These are phyloP conservation scores for Pandemis cinnamomeana DNA, from an alignment of 2,888 invertebrate genomes.

Conservation along the genomic window DNA sequence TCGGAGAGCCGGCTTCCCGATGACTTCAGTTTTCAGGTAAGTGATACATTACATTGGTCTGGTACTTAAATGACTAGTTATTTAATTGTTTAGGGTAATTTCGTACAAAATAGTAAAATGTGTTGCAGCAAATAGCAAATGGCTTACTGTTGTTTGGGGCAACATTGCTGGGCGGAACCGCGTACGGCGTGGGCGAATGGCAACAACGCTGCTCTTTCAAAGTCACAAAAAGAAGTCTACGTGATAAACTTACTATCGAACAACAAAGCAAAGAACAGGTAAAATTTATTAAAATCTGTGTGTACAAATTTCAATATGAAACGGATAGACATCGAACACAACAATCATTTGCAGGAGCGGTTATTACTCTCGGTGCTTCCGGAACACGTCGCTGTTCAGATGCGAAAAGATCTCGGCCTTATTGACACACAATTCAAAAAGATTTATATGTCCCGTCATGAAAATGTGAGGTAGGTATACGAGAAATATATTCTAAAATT, in stretches of 20 bases:
- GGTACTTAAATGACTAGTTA: background rate
- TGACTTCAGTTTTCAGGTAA: slow-evolving; percentile 73
- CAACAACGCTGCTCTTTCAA: slow-evolving; percentile 95
- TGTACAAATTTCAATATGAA: background rate
- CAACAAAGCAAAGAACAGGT: slow-evolving; percentile 97
- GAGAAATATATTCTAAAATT: background rate
- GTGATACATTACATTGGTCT: slow-evolving; percentile 15
- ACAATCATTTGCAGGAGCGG: slow-evolving; percentile 88
- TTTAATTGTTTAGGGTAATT: slow-evolving; percentile 3
- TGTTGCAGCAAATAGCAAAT: slow-evolving; percentile 88
- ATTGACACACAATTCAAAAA: slow-evolving; percentile 98
- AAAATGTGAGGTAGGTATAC: slow-evolving; percentile 93
- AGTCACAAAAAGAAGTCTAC: slow-evolving; percentile 95
- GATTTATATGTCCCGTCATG: slow-evolving; percentile 98
- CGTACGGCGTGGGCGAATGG: slow-evolving; percentile 89
- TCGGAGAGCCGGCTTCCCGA: slow-evolving; percentile 65
- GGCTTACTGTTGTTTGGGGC: slow-evolving; percentile 88
- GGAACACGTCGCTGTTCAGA: slow-evolving; percentile 98
- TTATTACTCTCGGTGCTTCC: slow-evolving; percentile 96
- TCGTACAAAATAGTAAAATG: slow-evolving; percentile 42
- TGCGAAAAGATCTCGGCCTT: slow-evolving; percentile 96
- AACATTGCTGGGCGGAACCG: slow-evolving; percentile 87
- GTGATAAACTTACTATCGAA: slow-evolving; percentile 96
- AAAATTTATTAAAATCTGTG: slow-evolving; percentile 10
- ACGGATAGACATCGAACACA: slow-evolving; percentile 27